Evolutionary conservation across 2,113 vertebrate genomes (phyloP), one percentile per base, ranked within the genome.

Genomic region (Pimephales promelas): DNA sequence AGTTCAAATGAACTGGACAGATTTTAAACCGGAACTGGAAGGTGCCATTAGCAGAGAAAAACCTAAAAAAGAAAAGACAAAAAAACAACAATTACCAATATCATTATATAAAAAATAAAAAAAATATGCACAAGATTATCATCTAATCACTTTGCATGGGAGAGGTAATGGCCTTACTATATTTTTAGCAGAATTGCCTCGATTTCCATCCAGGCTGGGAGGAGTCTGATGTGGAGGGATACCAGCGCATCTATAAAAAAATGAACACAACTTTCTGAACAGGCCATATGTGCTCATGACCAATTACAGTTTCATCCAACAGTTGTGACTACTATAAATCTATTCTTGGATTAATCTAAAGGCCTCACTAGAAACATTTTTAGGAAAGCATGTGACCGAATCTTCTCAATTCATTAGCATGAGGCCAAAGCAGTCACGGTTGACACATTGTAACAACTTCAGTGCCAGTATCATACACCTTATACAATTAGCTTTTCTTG

Each of bases 161-260:
- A n/a, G 0, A 20, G 14, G 22, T 54, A 40, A 43, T 31, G 7
- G 5, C 43, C 57, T 47, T 75, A 86, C 86, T 90, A 92, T 31
- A 24, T 92, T 90, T 93, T 90, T 97, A 99, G 95, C 97, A 99
- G 94, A 99, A 97, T 92, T 99, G 97, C 88, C 97, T 96, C 76
- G 97, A 97, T 87, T 98, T 99, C 97, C 97, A 98, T 95, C 96
- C 97, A 93, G 97, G 97, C 92, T 98, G 97, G 85, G 96, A 94
- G 66, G 96, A 93, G 86, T 99, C 97, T 8, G 97, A 96, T 78
- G 94, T 93, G 81, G 96, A 95, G 80, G 97, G 97, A 89, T 97
- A 99, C 97, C 97, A 99, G 93, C 97, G 97, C 95, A 98, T 98
- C 97, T 99, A 92, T 28, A n/a, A n/a, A n/a, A n/a, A n/a, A n/a